A percentile compares a stretch with the other conserved stretches of the same genome.
Evolutionary conservation across 2,888 invertebrate species (phyloP).

Genomic region (Melipona bicolor): DNA sequence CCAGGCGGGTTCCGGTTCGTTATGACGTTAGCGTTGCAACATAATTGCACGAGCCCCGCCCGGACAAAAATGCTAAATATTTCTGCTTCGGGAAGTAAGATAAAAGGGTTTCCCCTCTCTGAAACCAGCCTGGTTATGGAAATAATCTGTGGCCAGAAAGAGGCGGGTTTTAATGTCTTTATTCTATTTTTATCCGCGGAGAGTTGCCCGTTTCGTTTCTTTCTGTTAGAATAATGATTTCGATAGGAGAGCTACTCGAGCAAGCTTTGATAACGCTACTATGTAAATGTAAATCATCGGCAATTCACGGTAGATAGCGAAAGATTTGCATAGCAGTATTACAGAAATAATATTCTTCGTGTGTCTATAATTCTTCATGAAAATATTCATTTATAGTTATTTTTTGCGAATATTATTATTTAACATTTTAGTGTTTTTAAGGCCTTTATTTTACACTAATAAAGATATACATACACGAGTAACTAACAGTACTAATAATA

Average conservation of each 20-base stretch:
- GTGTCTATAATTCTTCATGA: too few relatives aligned
- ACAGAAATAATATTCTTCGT: too few relatives aligned
- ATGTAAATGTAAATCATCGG: not conserved
- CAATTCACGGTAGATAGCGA: not conserved
- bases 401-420: too few relatives aligned
- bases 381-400: too few relatives aligned
- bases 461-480: too few relatives aligned
- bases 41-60: conserved; percentile 22
- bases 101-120: conserved; percentile 9
- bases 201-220: not conserved
- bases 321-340: not conserved
- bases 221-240: not conserved
- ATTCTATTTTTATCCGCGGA: not conserved
- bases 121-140: not conserved
- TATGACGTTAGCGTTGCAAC: conserved; percentile 17
- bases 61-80: conserved; percentile 28
- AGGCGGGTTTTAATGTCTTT: not conserved
- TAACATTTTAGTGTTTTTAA: too few relatives aligned
- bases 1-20: conserved; percentile 1
- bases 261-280: not conserved
- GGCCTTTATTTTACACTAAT: too few relatives aligned
- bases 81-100: conserved; percentile 6
- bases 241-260: too few relatives aligned
- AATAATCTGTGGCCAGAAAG: not conserved
- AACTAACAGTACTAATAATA: too few relatives aligned